Conservation (phyloP, 2,113 vertebrate species). For the Herpailurus yagouaroundi region DNA sequence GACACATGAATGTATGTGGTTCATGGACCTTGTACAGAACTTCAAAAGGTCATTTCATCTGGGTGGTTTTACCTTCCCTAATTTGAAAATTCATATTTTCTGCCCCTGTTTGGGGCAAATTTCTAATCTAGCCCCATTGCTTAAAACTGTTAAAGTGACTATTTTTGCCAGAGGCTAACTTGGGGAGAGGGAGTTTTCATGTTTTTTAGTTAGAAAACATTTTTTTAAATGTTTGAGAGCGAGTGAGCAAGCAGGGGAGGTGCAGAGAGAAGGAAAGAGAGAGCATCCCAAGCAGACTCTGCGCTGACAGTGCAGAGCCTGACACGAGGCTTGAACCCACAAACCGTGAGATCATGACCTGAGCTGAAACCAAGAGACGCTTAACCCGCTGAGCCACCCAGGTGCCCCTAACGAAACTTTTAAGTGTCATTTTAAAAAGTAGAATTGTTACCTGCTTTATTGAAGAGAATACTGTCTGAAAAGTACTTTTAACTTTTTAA, state of each 20-base stretch:
- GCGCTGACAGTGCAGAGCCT: too few species aligned
- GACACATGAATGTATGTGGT: not conserved
- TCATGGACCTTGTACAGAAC: not conserved
- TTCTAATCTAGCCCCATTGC: not conserved
- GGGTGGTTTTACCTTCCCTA: not conserved
- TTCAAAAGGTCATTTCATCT: not conserved
- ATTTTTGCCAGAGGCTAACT: not conserved
- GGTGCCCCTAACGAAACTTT: not conserved
- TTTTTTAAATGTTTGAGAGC: too few species aligned
- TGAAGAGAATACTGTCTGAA: conserved; percentile 7
- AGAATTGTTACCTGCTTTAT: not conserved
- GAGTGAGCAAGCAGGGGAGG: too few species aligned
- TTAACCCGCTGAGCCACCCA: too few species aligned
- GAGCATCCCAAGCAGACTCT: too few species aligned
- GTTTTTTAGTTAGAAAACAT: not conserved
- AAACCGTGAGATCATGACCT: too few species aligned
- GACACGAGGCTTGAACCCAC: too few species aligned
- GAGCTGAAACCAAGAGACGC: too few species aligned
- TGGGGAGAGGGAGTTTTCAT: not conserved
- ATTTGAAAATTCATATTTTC: conserved; percentile 19
- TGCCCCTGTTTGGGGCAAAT: not conserved
- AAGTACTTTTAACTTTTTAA: not conserved
- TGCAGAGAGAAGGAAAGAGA: too few species aligned
- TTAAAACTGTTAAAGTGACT: conserved; percentile 10
- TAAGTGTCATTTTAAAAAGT: not conserved